A percentile compares a stretch with the other conserved stretches of the same genome.
Evolutionary conservation across 2,113 vertebrate genomes (phyloP).

Genomic region (Chaetodon trifascialis): DNA sequence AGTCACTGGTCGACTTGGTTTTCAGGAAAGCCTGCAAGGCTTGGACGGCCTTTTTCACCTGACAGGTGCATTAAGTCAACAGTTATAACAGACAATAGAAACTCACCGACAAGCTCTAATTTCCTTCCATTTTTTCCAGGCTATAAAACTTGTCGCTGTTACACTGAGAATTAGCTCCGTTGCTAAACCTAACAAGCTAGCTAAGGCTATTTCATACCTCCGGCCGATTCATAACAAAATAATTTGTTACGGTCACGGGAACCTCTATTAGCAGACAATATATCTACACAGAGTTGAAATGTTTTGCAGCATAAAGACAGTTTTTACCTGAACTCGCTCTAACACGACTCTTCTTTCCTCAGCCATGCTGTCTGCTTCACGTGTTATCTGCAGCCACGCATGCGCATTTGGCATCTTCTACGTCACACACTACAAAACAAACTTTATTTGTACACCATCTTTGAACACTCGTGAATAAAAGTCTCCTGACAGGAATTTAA

Average conservation of each 20-base stretch:
- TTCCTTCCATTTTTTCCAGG: accelerated
- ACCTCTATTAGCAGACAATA: accelerated
- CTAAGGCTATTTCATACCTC: background rate
- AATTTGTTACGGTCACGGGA: accelerated
- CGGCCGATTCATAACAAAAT: background rate
- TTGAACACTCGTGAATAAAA: background rate
- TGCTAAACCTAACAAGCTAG: constrained; percentile 26
- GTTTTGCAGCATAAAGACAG: accelerated
- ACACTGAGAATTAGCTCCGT: constrained; percentile 19
- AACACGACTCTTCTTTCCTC: constrained; percentile 27
- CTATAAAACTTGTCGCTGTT: too few species aligned
- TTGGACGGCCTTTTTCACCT: constrained; percentile 90
- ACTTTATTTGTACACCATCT: constrained; percentile 56
- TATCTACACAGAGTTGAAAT: background rate
- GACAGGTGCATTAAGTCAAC: background rate
- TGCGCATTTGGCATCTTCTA: background rate
- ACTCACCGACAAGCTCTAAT: background rate
- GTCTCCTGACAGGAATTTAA: background rate
- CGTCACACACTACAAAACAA: constrained; percentile 26
- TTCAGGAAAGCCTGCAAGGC: constrained; percentile 86
- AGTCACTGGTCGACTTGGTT: constrained; percentile 69
- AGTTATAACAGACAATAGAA: background rate
- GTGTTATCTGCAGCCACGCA: constrained; percentile 48
- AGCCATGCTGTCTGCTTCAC: constrained; percentile 78
- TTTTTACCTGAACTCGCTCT: constrained; percentile 76